phyloP scores from a whole-genome alignment of 2,113 vertebrate genomes.

The Stigmatopora argus region DNA sequence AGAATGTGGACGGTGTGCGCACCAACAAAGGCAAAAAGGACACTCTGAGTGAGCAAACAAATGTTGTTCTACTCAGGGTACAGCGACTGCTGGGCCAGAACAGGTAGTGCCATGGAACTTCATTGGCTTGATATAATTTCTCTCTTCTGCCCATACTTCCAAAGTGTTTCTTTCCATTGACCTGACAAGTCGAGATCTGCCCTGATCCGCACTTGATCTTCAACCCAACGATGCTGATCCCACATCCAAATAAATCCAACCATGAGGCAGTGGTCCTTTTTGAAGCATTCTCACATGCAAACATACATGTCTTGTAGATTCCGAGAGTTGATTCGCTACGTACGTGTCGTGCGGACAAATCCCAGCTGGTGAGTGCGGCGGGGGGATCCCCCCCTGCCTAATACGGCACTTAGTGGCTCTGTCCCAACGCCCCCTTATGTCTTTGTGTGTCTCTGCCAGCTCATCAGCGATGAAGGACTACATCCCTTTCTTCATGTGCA shows the following conservation, averaged over 20 bases:
- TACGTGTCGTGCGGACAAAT: constrained; percentile 55
- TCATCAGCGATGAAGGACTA: constrained; percentile 44
- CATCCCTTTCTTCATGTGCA: constrained; percentile 54
- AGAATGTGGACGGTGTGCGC: constrained; percentile 71
- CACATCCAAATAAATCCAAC: too few relatives aligned
- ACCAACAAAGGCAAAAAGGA: constrained; percentile 66
- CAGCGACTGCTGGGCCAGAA: constrained; percentile 59
- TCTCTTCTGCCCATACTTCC: too few relatives aligned
- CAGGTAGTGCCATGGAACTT: constrained; percentile 50
- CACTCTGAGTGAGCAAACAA: constrained; percentile 59
- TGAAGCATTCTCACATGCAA: neutral
- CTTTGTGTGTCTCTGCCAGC: constrained; percentile 13
- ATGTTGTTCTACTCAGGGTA: constrained; percentile 65
- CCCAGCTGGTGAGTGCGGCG: constrained; percentile 43
- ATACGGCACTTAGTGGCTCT: neutral
- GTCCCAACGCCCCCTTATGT: neutral
- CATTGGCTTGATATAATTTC: neutral
- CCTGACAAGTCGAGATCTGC: too few relatives aligned
- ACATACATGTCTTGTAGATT: constrained; percentile 49
- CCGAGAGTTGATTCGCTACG: constrained; percentile 67
- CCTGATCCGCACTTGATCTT: too few relatives aligned
- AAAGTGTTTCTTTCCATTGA: too few relatives aligned
- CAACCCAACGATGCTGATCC: too few relatives aligned
- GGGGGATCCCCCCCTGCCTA: too few relatives aligned
- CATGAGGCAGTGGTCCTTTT: too few relatives aligned